Percentiles rank a stretch among this genome's conserved stretches.
These are phyloP conservation scores for Pyrgus malvae DNA, from an alignment of 2,888 invertebrate species.

Conservation along the genomic window DNA sequence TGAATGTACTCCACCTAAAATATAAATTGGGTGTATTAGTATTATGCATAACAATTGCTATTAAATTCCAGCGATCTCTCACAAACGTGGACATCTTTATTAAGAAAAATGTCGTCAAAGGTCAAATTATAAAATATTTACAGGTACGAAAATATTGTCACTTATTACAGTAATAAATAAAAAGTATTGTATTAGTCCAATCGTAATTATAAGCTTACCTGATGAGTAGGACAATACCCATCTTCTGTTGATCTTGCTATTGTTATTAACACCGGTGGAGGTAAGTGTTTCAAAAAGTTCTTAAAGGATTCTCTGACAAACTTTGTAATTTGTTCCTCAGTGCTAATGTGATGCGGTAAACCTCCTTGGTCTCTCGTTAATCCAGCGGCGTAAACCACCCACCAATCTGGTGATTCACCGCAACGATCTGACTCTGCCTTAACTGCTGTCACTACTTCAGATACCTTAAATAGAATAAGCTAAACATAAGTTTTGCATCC, in stretches of 20 bases:
- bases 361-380: constrained; percentile 94
- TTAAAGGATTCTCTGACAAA: constrained; percentile 83
- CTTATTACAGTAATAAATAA: too few relatives aligned
- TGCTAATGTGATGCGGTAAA: constrained; percentile 91
- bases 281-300: constrained; percentile 81
- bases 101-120: too few relatives aligned
- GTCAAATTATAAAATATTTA: too few relatives aligned
- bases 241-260: constrained; percentile 93
- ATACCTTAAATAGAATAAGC: constrained; percentile 55
- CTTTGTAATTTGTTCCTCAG: constrained; percentile 83
- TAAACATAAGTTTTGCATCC: too few relatives aligned
- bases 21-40: too few relatives aligned
- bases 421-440: constrained; percentile 75
- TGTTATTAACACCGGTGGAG: constrained; percentile 86
- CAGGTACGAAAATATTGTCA: too few relatives aligned
- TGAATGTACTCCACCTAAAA: constrained; percentile 89
- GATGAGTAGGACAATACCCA: constrained; percentile 93
- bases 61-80: too few relatives aligned
- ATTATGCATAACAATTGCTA: too few relatives aligned
- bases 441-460: constrained; percentile 73
- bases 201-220: constrained; percentile 57
- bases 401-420: constrained; percentile 88
- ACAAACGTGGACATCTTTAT: too few relatives aligned
- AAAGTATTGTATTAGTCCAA: too few relatives aligned
- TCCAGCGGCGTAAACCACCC: constrained; percentile 91